Evolutionary conservation across 2,113 vertebrate genomes (phyloP).

Genomic region (Scomber colias): DNA sequence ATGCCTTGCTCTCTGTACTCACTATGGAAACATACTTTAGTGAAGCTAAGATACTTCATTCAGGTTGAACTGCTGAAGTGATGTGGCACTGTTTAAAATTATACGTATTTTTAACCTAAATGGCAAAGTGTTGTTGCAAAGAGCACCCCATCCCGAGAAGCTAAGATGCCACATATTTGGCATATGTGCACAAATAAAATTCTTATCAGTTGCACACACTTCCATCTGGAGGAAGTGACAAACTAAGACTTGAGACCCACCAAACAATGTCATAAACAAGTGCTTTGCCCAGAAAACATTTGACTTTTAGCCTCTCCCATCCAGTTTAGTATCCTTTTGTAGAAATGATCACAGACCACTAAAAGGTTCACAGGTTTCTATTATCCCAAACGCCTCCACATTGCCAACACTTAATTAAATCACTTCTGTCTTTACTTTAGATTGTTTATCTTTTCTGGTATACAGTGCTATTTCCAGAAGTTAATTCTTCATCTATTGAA

Average conservation of each 20-base stretch:
- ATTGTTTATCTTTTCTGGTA: not conserved
- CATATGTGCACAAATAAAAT: not conserved
- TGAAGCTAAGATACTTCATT: not conserved
- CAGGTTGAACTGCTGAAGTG: not conserved
- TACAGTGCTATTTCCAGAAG: not conserved
- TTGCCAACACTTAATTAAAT: not conserved
- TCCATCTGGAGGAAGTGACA: constrained; percentile 19
- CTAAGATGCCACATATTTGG: not conserved
- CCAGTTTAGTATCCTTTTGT: not conserved
- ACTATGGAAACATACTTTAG: not conserved
- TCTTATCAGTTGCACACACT: not conserved
- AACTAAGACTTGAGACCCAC: not conserved
- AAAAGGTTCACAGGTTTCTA: not conserved
- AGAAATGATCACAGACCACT: constrained; percentile 17
- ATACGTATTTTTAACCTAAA: not conserved
- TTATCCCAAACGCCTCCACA: not conserved
- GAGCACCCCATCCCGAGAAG: not conserved
- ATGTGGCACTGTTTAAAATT: not conserved
- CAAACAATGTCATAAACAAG: not conserved
- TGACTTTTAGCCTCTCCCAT: constrained; percentile 31
- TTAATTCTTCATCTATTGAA: constrained; percentile 4
- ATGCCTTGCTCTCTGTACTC: constrained; percentile 26
- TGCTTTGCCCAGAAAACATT: constrained; percentile 12
- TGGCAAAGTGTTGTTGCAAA: not conserved
- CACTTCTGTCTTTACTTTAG: not conserved